Conservation (phyloP, 2,888 invertebrate species). For the Drosophila quinaria region DNA sequence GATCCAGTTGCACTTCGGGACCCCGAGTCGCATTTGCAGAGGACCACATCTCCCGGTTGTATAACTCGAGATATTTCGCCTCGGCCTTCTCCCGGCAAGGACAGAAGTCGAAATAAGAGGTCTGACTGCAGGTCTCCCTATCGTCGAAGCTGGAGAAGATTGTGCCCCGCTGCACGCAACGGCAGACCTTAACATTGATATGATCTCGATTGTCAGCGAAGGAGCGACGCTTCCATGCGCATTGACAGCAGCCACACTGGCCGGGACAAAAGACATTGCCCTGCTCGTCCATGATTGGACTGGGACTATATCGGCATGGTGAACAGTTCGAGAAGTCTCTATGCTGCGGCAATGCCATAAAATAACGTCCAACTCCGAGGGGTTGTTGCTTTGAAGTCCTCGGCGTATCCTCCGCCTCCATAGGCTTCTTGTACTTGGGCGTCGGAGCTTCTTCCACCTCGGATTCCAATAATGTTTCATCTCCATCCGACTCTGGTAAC, state of each 20-base stretch:
- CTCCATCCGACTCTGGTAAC: not conserved
- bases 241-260: conserved; percentile 82
- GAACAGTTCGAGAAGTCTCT: conserved; percentile 74
- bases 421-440: not conserved
- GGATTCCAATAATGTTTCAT: not conserved
- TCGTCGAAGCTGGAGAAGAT: conserved; percentile 63
- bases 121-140: conserved; percentile 56
- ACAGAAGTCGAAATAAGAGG: conserved; percentile 79
- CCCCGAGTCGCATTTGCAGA: conserved; percentile 44
- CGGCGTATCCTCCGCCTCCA: not conserved
- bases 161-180: conserved; percentile 71
- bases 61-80: conserved; percentile 75
- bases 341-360: conserved; percentile 78
- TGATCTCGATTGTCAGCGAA: conserved; percentile 56
- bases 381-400: not conserved
- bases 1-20: conserved; percentile 56
- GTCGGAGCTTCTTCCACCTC: not conserved
- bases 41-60: conserved; percentile 75
- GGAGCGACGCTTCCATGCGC: conserved; percentile 74
- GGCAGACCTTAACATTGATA: conserved; percentile 77
- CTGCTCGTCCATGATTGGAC: conserved; percentile 77
- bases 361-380: conserved; percentile 42
- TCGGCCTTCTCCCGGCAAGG: conserved; percentile 83
- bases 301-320: conserved; percentile 75
- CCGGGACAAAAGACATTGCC: conserved; percentile 79